phyloP scores from a whole-genome alignment of 2,888 invertebrate genomes.

The Tenthredo mesomela region DNA sequence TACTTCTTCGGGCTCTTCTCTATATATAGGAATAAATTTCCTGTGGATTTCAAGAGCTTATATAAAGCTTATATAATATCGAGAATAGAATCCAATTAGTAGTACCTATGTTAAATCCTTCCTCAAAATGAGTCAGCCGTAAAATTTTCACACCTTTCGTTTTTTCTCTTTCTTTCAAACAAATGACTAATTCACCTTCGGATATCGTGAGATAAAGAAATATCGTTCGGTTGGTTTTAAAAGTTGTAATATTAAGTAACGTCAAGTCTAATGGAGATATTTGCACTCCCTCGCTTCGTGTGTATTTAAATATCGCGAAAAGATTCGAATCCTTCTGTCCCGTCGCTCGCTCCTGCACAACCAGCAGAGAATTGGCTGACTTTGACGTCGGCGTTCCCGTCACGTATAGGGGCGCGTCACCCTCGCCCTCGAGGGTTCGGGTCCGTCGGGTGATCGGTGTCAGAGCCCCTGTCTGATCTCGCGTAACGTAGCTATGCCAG shows the following conservation, averaged over 20 bases:
- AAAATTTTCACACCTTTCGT: constrained; percentile 6
- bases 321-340: constrained; percentile 12
- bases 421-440: constrained; percentile 9
- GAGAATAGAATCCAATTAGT: constrained; percentile 16
- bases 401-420: constrained; percentile 13
- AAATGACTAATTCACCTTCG: background rate
- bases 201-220: constrained; percentile 8
- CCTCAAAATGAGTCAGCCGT: background rate
- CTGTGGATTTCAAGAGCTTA: constrained; percentile 5
- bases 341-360: background rate
- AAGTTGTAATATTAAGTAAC: constrained; percentile 6
- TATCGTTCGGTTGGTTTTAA: constrained; percentile 16
- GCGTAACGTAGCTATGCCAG: constrained; percentile 63
- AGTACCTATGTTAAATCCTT: background rate
- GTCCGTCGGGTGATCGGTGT: constrained; percentile 24
- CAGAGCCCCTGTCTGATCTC: constrained; percentile 31
- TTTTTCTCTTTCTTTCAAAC: background rate
- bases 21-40: background rate
- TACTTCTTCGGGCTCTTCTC: background rate
- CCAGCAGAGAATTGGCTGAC: background rate
- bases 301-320: constrained; percentile 3
- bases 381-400: background rate
- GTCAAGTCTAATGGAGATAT: constrained; percentile 38
- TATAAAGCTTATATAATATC: background rate
- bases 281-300: background rate